phyloP scores from a whole-genome alignment of 2,113 vertebrate genomes.

The Anthoscopus minutus region DNA sequence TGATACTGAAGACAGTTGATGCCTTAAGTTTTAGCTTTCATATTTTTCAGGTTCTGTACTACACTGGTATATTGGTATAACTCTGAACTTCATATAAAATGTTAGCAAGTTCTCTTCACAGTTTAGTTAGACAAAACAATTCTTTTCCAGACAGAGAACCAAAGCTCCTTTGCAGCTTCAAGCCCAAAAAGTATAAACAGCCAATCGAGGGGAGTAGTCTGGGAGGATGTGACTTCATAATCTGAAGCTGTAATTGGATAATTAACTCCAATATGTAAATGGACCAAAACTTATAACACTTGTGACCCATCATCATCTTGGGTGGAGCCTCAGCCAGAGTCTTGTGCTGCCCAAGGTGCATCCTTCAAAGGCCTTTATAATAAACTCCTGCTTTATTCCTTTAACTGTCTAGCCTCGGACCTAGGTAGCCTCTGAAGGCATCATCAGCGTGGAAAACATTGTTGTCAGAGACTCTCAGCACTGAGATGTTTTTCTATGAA shows the following conservation, averaged over 20 bases:
- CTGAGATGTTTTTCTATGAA: background rate
- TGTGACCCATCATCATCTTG: background rate
- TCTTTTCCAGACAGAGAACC: background rate
- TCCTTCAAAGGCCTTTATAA: background rate
- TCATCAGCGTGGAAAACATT: background rate
- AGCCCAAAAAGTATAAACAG: background rate
- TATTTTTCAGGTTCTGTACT: background rate
- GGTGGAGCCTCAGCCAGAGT: too few species aligned
- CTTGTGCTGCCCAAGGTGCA: background rate
- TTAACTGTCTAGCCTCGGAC: background rate
- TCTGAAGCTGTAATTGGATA: background rate
- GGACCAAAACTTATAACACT: background rate
- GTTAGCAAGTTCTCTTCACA: background rate
- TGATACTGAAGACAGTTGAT: background rate
- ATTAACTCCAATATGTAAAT: background rate
- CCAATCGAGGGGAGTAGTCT: background rate
- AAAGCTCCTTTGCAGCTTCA: background rate
- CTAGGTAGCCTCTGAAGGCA: background rate
- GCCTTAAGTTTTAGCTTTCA: background rate
- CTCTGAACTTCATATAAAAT: background rate
- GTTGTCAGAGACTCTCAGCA: background rate
- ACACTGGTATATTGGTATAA: background rate
- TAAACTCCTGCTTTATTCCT: background rate
- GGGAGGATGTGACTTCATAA: background rate
- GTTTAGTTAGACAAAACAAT: background rate